Conservation (phyloP, 2,113 vertebrate species). For the Mellivora capensis region DNA sequence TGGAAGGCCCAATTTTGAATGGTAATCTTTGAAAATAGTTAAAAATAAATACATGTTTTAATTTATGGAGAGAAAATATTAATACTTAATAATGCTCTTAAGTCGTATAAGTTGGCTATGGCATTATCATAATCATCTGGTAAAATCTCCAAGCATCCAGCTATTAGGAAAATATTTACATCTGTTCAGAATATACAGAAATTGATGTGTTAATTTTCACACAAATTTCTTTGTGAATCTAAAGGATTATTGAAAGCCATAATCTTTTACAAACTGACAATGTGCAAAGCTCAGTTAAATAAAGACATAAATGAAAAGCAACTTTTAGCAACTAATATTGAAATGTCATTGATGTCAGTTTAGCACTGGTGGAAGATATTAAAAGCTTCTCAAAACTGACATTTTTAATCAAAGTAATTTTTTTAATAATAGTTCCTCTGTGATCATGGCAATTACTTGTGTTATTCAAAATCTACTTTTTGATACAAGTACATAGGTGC, state of each 20-base stretch:
- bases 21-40: background rate
- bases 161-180: background rate
- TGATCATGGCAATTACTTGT: slow-evolving; percentile 54
- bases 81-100: background rate
- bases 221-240: slow-evolving; percentile 15
- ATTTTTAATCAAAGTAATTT: slow-evolving; percentile 73
- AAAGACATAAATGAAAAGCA: slow-evolving; percentile 48
- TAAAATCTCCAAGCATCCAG: background rate
- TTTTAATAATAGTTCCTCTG: slow-evolving; percentile 66
- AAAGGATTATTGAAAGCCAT: slow-evolving; percentile 11
- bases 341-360: slow-evolving; percentile 71
- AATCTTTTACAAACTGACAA: slow-evolving; percentile 29
- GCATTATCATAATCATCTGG: background rate
- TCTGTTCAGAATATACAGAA: background rate
- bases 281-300: slow-evolving; percentile 52
- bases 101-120: background rate
- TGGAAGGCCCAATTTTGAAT: background rate
- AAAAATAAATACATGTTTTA: background rate
- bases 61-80: background rate
- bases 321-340: slow-evolving; percentile 63
- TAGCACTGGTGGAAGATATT: slow-evolving; percentile 61
- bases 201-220: background rate
- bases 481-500: background rate
- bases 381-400: slow-evolving; percentile 73
- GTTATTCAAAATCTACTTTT: slow-evolving; percentile 68